A percentile compares a stretch with the other conserved stretches of the same genome.
Conservation (phyloP, 2,113 vertebrate genomes). For the Xenus cinereus region DNA sequence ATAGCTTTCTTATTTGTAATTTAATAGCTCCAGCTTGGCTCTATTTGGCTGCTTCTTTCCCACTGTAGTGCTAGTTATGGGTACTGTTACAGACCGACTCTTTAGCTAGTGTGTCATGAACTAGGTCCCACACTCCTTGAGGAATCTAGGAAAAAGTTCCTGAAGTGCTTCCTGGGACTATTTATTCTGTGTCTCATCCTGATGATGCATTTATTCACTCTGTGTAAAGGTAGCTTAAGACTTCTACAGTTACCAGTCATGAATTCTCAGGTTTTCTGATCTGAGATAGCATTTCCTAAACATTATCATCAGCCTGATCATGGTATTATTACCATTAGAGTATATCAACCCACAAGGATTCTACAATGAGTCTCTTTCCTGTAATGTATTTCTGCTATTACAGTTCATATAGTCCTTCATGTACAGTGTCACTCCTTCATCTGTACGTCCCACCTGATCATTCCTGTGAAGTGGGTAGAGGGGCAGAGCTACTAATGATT, state of each 20-base stretch:
- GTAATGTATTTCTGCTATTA: background rate
- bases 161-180: background rate
- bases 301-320: background rate
- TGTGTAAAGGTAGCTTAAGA: background rate
- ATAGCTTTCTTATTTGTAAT: background rate
- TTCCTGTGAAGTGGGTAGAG: background rate
- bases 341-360: background rate
- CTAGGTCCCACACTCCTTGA: background rate
- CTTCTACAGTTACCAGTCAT: background rate
- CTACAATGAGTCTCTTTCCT: background rate
- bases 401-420: background rate
- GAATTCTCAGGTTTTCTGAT: background rate
- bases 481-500: background rate
- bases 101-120: background rate
- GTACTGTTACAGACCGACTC: background rate
- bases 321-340: background rate
- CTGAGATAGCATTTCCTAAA: background rate
- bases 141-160: background rate
- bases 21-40: background rate
- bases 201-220: background rate
- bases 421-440: background rate
- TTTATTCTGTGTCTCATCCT: background rate
- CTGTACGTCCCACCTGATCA: background rate
- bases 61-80: background rate
- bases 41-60: background rate